Percentiles rank a stretch among this genome's conserved stretches.
Evolutionary conservation across 2,888 invertebrate genomes (phyloP).

Genomic region (Hirudinaria manillensis): DNA sequence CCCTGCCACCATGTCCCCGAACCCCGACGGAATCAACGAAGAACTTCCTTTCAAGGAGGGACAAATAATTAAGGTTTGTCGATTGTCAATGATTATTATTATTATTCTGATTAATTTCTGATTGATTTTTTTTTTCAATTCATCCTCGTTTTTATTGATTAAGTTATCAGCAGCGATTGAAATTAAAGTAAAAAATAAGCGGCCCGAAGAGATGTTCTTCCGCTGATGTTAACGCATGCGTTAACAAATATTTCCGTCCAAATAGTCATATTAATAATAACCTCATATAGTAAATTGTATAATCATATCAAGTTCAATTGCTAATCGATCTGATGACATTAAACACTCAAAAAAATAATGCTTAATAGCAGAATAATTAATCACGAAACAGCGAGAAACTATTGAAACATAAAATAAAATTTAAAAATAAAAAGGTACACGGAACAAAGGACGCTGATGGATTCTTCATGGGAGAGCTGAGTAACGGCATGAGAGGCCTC

Average conservation of each 20-base stretch:
- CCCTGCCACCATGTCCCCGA: slow-evolving; percentile 95
- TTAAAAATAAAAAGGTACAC: slow-evolving; percentile 65
- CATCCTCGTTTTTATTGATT: background rate
- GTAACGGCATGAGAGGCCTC: slow-evolving; percentile 72
- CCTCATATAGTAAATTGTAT: too few species aligned
- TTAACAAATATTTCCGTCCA: too few species aligned
- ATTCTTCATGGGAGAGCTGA: slow-evolving; percentile 94
- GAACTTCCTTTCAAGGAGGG: slow-evolving; percentile 94
- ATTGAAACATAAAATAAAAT: background rate
- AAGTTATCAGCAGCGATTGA: background rate
- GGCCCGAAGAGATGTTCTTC: too few species aligned
- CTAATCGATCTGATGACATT: too few species aligned
- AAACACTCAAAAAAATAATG: too few species aligned
- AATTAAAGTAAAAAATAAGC: too few species aligned
- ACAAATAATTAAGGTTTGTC: slow-evolving; percentile 81
- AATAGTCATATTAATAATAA: too few species aligned
- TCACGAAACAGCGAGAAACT: too few species aligned
- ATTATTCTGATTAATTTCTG: background rate
- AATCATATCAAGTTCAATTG: too few species aligned
- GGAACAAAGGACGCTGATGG: slow-evolving; percentile 97
- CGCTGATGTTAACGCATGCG: too few species aligned
- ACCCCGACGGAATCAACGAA: slow-evolving; percentile 94
- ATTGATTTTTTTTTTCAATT: background rate
- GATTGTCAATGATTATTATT: background rate
- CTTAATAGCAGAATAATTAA: too few species aligned